Evolutionary conservation across 2,113 vertebrate species (phyloP), one percentile per base, ranked within the genome.

Genomic region (Hydrochoerus hydrochaeris): DNA sequence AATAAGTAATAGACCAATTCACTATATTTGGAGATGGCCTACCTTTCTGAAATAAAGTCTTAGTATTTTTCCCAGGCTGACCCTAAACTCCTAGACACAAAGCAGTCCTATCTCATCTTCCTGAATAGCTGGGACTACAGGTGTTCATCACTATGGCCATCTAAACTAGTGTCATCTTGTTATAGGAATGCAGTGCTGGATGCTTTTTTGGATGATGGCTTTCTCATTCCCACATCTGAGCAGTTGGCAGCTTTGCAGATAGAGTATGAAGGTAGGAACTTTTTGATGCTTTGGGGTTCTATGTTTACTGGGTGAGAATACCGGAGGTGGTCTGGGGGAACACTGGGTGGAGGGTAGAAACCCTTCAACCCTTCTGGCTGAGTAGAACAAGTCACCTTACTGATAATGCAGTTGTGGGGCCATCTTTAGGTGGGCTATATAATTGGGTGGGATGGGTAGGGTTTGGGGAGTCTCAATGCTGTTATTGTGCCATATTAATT

Each of bases 151-250:
- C 46, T n/a, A 35, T 46, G 58, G 22, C 77, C 24, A 35, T 41
- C 17, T 96, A 89, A 96, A 92, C 17, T 96, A 60, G 22, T 91
- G 13, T 92, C 49, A 19, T 97, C 67, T 97, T 97, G 13, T 90
- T 97, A 85, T 88, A 99, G 98, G 95, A 98, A 98, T 13, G 35
- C 98, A 90, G 98, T 99, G 90, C 95, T 99, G 41, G 99, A 99
- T 69, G 98, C 98, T 88, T 97, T 99, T 97, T 84, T 99, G 60
- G 98, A 99, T 78, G 99, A 99, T 14, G 99, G 99, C 41, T 99
- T 99, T 90, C 98, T 99, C 84, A 98, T 99, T 96, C 99, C 99
- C 12, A 99, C 99, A 2, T 69, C 92, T 52, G 99, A 99, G 75
- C 99, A 99, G 94, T 98, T 99, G 96, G 98, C 98, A 67, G 98